These are phyloP conservation scores for Drosophila subobscura DNA, from an alignment of 1,140 invertebrate species.

Conservation along the genomic window DNA sequence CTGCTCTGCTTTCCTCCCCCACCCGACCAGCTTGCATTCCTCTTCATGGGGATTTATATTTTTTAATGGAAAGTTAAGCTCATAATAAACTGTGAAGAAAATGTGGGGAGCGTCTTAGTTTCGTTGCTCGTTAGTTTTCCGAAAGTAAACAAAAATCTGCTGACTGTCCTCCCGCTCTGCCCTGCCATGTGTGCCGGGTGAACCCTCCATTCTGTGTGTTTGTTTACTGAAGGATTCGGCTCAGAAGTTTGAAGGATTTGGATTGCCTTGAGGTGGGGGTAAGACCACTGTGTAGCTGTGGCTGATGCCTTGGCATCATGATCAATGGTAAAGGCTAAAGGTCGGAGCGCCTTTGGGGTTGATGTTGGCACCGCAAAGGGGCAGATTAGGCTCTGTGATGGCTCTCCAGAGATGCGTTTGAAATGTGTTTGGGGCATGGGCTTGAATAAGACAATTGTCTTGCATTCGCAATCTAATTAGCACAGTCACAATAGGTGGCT, in stretches of 20 bases:
- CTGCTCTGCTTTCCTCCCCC: conserved; percentile 7
- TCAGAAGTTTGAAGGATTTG: conserved; percentile 44
- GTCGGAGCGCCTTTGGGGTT: neutral
- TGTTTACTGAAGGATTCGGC: conserved; percentile 34
- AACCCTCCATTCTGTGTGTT: neutral
- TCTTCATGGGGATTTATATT: conserved; percentile 74
- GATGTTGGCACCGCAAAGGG: no score
- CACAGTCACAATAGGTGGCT: no score
- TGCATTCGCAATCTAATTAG: no score
- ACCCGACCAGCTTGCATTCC: conserved; percentile 47
- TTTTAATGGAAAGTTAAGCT: conserved; percentile 81
- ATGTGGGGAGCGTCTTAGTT: conserved; percentile 68
- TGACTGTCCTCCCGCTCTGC: conserved; percentile 19
- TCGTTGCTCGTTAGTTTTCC: conserved; percentile 57
- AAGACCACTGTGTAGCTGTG: conserved; percentile 36
- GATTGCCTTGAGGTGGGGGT: conserved; percentile 33
- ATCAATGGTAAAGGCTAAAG: conserved; percentile 4
- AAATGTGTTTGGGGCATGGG: no score
- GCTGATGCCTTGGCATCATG: conserved; percentile 19
- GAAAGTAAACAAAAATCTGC: conserved; percentile 56
- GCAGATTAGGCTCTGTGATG: no score
- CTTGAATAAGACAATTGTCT: no score
- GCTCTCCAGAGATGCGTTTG: no score
- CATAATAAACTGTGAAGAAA: conserved; percentile 77
- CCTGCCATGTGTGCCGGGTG: neutral